Evolutionary conservation across 1,140 invertebrate genomes (phyloP).

Genomic region (Contarinia nasturtii): DNA sequence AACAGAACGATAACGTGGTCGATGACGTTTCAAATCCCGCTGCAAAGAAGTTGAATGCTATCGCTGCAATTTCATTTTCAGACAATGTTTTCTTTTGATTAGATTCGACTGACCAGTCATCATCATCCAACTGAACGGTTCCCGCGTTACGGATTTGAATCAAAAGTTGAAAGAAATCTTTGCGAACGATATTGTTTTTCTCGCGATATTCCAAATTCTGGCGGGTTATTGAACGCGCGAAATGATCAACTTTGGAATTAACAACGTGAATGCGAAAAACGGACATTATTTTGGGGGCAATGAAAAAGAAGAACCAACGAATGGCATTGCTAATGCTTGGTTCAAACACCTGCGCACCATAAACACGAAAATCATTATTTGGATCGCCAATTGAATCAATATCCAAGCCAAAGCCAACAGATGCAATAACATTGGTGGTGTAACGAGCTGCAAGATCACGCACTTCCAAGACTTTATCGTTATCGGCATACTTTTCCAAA

Average conservation of each 20-base stretch:
- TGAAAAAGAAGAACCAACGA: neutral
- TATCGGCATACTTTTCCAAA: slow-evolving; percentile 22
- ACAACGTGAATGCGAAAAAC: slow-evolving; percentile 19
- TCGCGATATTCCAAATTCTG: slow-evolving; percentile 27
- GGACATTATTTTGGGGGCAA: slow-evolving; percentile 4
- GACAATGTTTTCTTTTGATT: neutral
- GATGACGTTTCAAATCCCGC: slow-evolving; percentile 40
- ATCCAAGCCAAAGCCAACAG: slow-evolving; percentile 32
- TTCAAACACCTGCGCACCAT: neutral
- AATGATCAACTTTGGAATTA: slow-evolving; percentile 21
- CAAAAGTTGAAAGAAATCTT: slow-evolving; percentile 30
- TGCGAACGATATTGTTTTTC: slow-evolving; percentile 19
- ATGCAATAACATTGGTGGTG: slow-evolving; percentile 32
- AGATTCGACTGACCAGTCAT: neutral
- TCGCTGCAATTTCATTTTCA: neutral
- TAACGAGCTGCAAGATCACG: slow-evolving; percentile 15
- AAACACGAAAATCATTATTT: slow-evolving; percentile 8
- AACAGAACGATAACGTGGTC: slow-evolving; percentile 24
- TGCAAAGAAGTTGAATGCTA: neutral
- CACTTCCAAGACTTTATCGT: slow-evolving; percentile 7
- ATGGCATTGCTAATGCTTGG: neutral
- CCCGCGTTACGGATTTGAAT: slow-evolving; percentile 25
- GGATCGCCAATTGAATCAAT: neutral
- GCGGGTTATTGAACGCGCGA: slow-evolving; percentile 28
- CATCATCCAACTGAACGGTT: slow-evolving; percentile 5